Base-by-base conservation (phyloP, 2,888 invertebrate species). In the Drosophila antonietae region DNA sequence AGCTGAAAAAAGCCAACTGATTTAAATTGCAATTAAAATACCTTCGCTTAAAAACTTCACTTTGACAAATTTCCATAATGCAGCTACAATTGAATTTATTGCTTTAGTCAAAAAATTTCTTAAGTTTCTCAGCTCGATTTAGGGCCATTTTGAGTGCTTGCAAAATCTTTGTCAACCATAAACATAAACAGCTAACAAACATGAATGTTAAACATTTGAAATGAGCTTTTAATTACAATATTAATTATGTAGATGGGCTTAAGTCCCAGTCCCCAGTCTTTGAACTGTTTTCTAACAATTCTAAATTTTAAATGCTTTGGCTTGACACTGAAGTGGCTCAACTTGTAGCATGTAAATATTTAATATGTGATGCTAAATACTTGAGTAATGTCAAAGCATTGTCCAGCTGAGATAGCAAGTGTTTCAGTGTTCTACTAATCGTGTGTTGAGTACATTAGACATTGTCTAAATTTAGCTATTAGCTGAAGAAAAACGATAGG, bases 151-250 rank as follows among this genome's bases (percentile, higher is more conserved):
- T 14, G 1, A 14, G 1, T 8, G 23, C 23, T 20, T 7, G 6
- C 7, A 46, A 20, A 15, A 1, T 15, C 3, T 7, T 9, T n/a
- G 15, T 47, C 23, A 14, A 15, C 23, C 8, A 18, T 9, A n/a
- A 41, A n/a, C 41, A 18, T 18, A 44, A 28, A 47, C 47, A 47
- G 28, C 47, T n/a, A 9, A 49, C 10, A 31, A 5, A 10, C 6
- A n/a, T 10, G 12, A 3, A 18, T 33, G 49, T 3, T 51, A 18
- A 51, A 33, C 31, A 51, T 51, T 51, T 33, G 12, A 33, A 51
- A 51, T 33, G 49, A 18, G 49, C 49, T 51, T 33, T 51, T 31
- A 51, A 51, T 51, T 33, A 7, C 49, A 7, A 51, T 33, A 33
- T 51, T 33, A 51, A 51, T 51, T 51, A 51, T 51, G 49, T 18